phyloP scores from a whole-genome alignment of 2,888 invertebrate genomes.

The Germaria angustata region DNA sequence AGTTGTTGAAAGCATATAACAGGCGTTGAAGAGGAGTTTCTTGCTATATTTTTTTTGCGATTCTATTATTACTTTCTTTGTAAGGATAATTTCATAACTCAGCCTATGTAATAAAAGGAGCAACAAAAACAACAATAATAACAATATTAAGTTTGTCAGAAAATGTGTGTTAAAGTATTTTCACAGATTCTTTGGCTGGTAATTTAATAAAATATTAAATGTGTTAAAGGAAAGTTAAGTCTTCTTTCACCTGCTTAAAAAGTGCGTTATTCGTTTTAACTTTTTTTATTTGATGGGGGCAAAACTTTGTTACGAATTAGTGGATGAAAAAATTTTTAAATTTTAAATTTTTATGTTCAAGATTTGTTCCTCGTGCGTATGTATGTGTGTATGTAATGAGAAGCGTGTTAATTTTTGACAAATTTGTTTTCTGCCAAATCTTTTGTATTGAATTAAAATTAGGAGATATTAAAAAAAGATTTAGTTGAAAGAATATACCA shows the following conservation, averaged over 20 bases:
- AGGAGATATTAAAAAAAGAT: not conserved
- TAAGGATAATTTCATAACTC: slow-evolving; percentile 34
- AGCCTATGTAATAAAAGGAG: slow-evolving; percentile 34
- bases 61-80: not conserved
- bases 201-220: slow-evolving; percentile 54
- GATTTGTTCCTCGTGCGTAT: not conserved
- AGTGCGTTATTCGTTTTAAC: not conserved
- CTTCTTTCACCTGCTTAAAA: not conserved
- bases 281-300: not conserved
- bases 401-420: not conserved
- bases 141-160: not conserved
- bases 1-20: slow-evolving; percentile 9
- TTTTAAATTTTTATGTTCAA: slow-evolving; percentile 1
- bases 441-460: slow-evolving; percentile 8
- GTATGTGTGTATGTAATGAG: not conserved
- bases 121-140: not conserved
- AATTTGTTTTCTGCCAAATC: not conserved
- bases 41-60: not conserved
- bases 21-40: slow-evolving; percentile 28
- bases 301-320: slow-evolving; percentile 47
- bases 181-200: slow-evolving; percentile 34
- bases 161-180: slow-evolving; percentile 28
- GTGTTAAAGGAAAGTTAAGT: not conserved
- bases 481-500: not conserved
- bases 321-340: slow-evolving; percentile 43